Percentiles rank a stretch among this genome's conserved stretches.
Conservation (phyloP, 2,888 invertebrate species). For the Drosophila colorata region DNA sequence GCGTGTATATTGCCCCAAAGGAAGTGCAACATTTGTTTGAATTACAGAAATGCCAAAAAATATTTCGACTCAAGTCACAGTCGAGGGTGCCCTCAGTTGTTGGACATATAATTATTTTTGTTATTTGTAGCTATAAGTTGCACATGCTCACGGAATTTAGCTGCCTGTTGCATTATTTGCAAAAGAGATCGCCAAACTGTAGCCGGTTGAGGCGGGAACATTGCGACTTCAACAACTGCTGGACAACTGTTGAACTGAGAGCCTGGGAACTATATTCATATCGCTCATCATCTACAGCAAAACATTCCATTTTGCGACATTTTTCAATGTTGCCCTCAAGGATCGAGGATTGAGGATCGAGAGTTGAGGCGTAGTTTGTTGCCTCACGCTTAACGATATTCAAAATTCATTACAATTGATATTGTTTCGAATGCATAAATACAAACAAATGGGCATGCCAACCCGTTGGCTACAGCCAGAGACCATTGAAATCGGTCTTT, state of each 20-base stretch:
- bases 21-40: conserved; percentile 78
- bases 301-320: conserved; percentile 80
- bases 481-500: conserved; percentile 31
- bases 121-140: conserved; percentile 63
- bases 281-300: conserved; percentile 76
- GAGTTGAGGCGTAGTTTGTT: conserved; percentile 14
- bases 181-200: conserved; percentile 26
- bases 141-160: conserved; percentile 46
- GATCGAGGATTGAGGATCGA: conserved; percentile 41
- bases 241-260: conserved; percentile 17
- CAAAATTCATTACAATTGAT: conserved; percentile 85
- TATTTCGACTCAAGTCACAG: conserved; percentile 38
- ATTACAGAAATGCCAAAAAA: conserved; percentile 62
- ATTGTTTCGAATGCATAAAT: conserved; percentile 84
- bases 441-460: conserved; percentile 78
- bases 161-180: conserved; percentile 25
- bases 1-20: conserved; percentile 36
- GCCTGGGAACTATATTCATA: conserved; percentile 83
- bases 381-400: conserved; percentile 82
- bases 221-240: conserved; percentile 27
- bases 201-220: conserved; percentile 19
- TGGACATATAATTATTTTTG: conserved; percentile 71
- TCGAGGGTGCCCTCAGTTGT: conserved; percentile 46
- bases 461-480: conserved; percentile 11
- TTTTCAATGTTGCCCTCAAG: conserved; percentile 38